phyloP scores from a whole-genome alignment of 2,797 vertebrate genomes.

The Gadopsis bispinosus region DNA sequence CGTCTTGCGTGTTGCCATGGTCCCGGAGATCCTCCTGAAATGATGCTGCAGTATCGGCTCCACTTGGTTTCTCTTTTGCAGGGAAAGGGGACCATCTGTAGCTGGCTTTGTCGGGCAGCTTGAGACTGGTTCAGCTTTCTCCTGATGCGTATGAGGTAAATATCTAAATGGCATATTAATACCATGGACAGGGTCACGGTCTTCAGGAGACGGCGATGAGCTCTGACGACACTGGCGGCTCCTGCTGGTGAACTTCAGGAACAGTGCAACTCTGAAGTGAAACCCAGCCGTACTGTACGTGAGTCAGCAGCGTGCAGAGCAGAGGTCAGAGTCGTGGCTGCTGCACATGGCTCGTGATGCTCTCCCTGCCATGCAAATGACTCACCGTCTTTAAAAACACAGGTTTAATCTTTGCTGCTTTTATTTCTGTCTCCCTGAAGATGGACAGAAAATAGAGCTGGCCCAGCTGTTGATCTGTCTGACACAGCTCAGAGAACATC shows the following conservation, averaged over 20 bases:
- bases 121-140: background rate
- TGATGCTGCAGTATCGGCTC: background rate
- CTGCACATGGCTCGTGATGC: constrained; percentile 36
- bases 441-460: constrained; percentile 7
- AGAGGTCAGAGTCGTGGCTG: constrained; percentile 40
- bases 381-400: constrained; percentile 35
- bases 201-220: background rate
- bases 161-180: background rate
- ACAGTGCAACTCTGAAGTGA: background rate
- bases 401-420: constrained; percentile 34
- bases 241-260: background rate
- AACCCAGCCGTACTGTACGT: background rate
- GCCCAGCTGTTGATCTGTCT: too few relatives aligned
- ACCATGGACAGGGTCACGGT: too few relatives aligned
- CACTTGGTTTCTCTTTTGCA: background rate
- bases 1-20: background rate
- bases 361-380: constrained; percentile 16
- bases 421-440: constrained; percentile 16
- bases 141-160: background rate
- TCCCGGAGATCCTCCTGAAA: background rate
- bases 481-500: background rate
- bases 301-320: constrained; percentile 17
- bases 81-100: too few relatives aligned
- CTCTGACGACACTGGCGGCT: background rate
- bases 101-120: background rate